Base-by-base conservation (phyloP, 2,888 invertebrate species). In the Nemoura dubitans region DNA sequence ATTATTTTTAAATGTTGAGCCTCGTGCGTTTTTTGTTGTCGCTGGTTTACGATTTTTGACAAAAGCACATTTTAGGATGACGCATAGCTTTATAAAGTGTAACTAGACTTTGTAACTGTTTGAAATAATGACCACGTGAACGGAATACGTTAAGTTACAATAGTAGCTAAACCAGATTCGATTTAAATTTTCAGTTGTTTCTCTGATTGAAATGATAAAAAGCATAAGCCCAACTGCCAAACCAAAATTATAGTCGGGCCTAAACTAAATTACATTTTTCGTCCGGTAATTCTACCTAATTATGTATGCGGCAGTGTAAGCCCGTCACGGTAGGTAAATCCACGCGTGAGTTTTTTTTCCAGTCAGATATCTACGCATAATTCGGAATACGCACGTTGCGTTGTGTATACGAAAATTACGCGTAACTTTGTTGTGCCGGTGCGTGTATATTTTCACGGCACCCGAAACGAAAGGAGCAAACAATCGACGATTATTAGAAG, bases 1-100 rank as follows among this genome's bases (percentile, higher is more conserved):
- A 10, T 78, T 78, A 78, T 78, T 27, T 78, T 27, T 78, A 78
- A 78, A 78, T 78, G 5, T 77, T 77, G 26, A 78, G 14, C 78
- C 27, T 78, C n/a, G 77, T 77, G 77, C 26, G 29, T 78, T 26
- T 78, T 10, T 78, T 29, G 29, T 77, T 77, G n/a, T 7, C 14
- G 21, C 21, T 10, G 14, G 16, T 10, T 3, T 59, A 21, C 16
- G 16, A 21, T 59, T 59, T 59, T 59, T 59, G 59, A 59, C 59
- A 59, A 7, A 1, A 3, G 21, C 59, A 36, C 36, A 36, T 36
- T 36, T 36, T 36, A 36, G 3, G 36, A 10, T 36, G 36, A 36
- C 36, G 3, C 36, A 36, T 36, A n/a, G n/a, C 36, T 36, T 36
- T 36, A 6, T 36, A 36, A 3, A 36, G 36, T 36, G 36, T 6